phyloP scores from a whole-genome alignment of 2,888 invertebrate species.

The Dryomyza anilis region DNA sequence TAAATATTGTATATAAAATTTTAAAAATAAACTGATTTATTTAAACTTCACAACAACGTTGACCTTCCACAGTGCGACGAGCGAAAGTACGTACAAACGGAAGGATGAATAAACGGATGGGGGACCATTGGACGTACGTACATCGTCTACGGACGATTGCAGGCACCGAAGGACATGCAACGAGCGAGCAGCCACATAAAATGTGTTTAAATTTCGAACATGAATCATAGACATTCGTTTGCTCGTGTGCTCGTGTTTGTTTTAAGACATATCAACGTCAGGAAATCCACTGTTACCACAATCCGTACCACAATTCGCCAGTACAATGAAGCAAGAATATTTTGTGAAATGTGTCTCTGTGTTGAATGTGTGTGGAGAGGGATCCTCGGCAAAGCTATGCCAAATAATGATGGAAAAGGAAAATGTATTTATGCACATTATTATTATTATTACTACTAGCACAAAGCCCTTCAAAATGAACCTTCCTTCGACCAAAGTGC shows the following conservation, averaged over 20 bases:
- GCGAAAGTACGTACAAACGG: too few species aligned
- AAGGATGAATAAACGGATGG: too few species aligned
- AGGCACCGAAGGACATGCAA: too few species aligned
- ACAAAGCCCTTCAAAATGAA: slow-evolving; percentile 8
- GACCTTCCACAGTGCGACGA: too few species aligned
- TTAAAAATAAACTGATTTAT: too few species aligned
- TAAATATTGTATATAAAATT: too few species aligned
- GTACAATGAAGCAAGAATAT: neutral
- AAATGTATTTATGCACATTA: slow-evolving; percentile 13
- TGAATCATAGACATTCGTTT: neutral
- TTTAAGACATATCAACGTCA: slow-evolving; percentile 1
- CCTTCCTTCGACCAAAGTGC: neutral
- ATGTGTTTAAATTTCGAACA: slow-evolving; percentile 2
- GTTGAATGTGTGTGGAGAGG: neutral
- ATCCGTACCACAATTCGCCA: neutral
- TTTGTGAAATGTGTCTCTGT: neutral
- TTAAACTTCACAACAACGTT: too few species aligned
- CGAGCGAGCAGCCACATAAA: too few species aligned
- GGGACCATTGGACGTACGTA: too few species aligned
- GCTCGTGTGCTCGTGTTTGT: neutral
- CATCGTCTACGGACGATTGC: too few species aligned
- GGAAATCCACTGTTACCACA: neutral
- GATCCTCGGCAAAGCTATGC: slow-evolving; percentile 1
- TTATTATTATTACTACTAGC: neutral
- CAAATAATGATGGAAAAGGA: slow-evolving; percentile 12